Conservation (phyloP, 2,888 invertebrate species). For the Nudaria mundana region DNA sequence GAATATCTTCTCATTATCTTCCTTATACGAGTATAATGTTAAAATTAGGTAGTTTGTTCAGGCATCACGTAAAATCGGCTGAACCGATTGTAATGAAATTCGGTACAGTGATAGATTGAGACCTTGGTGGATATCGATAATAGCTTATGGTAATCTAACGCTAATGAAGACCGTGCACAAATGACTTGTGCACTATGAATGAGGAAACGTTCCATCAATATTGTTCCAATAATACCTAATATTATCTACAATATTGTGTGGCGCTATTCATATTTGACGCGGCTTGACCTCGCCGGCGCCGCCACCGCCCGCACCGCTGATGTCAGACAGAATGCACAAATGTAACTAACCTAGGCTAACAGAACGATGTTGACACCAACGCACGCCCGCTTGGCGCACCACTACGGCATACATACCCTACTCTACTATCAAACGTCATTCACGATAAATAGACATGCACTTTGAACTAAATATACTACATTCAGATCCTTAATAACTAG, state of each 20-base stretch:
- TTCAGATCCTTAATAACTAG: too few species aligned
- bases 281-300: conserved; percentile 21
- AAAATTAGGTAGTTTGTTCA: too few species aligned
- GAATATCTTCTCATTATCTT: too few species aligned
- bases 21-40: too few species aligned
- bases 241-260: conserved; percentile 15
- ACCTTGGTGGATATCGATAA: too few species aligned
- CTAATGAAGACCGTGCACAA: too few species aligned
- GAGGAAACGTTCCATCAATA: conserved; percentile 7
- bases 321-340: conserved; percentile 35
- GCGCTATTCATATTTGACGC: conserved; percentile 18
- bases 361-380: conserved; percentile 20
- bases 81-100: too few species aligned
- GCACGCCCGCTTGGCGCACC: conserved; percentile 3
- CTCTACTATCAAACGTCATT: conserved; percentile 11
- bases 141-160: too few species aligned
- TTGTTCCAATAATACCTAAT: conserved; percentile 1
- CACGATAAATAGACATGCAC: too few species aligned
- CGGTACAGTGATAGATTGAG: too few species aligned
- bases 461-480: conserved; percentile 9
- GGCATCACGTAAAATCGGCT: too few species aligned
- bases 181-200: too few species aligned
- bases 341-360: conserved; percentile 38
- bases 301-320: conserved; percentile 8
- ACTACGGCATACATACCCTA: conserved; percentile 8